Percentiles rank a stretch among this genome's conserved stretches.
phyloP scores from a whole-genome alignment of 2,113 vertebrate genomes.

The Tragelaphus buxtoni region DNA sequence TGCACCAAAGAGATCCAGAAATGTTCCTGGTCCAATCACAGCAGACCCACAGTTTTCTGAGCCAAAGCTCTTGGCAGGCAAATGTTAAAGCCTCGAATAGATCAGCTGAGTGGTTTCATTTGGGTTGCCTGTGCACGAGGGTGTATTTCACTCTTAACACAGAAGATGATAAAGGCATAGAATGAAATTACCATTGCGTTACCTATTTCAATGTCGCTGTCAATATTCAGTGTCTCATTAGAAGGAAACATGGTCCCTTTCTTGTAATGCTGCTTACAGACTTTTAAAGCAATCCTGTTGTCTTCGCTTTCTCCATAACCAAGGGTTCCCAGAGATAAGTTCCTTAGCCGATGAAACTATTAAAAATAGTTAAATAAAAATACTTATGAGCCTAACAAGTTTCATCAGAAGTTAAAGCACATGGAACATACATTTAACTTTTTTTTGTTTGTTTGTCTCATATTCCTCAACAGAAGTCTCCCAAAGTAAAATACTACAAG shows the following conservation, averaged over 20 bases:
- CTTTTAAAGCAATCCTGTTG: constrained; percentile 80
- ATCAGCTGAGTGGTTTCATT: not conserved
- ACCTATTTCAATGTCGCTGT: constrained; percentile 90
- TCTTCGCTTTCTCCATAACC: constrained; percentile 83
- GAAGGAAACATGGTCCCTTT: constrained; percentile 79
- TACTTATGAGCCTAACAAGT: not conserved
- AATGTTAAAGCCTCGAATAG: not conserved
- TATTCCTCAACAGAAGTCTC: not conserved
- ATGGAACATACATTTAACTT: not conserved
- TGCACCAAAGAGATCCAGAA: not conserved
- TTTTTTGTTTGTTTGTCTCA: not conserved
- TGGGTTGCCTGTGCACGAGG: not conserved
- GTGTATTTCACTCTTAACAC: not conserved
- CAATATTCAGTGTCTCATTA: constrained; percentile 83
- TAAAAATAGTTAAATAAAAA: constrained; percentile 70
- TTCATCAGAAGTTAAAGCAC: not conserved
- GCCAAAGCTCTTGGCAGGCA: not conserved
- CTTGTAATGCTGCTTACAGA: constrained; percentile 92
- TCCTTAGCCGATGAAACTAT: constrained; percentile 88
- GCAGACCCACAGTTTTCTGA: not conserved
- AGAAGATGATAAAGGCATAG: not conserved
- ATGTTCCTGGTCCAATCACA: not conserved
- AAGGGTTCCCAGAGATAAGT: constrained; percentile 88
- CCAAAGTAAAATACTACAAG: not conserved
- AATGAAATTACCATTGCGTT: not conserved